Conservation (phyloP, 2,888 invertebrate genomes). For the Sarcophaga variegata region DNA sequence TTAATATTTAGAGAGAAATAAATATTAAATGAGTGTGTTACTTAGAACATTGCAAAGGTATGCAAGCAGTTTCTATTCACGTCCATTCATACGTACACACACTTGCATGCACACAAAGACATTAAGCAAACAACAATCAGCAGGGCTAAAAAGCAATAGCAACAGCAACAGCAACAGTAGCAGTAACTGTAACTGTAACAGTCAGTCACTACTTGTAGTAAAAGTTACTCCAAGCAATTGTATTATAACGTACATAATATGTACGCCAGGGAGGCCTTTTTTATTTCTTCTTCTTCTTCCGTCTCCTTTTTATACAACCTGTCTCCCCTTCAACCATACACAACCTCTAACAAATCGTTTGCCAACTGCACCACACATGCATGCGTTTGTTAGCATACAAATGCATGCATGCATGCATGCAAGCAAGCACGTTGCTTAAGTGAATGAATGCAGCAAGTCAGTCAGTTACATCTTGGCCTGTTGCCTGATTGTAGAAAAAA, state of each 20-base stretch:
- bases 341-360: neutral
- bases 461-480: slow-evolving; percentile 20
- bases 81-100: slow-evolving; percentile 70
- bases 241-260: neutral
- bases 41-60: slow-evolving; percentile 81
- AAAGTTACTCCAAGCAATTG: slow-evolving; percentile 57
- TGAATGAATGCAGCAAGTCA: slow-evolving; percentile 2
- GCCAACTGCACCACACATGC: neutral
- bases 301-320: neutral
- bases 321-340: neutral
- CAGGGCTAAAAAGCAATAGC: slow-evolving; percentile 25
- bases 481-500: slow-evolving; percentile 2
- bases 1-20: slow-evolving; percentile 82
- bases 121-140: slow-evolving; percentile 56
- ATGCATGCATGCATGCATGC: slow-evolving; percentile 4
- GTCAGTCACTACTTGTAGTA: slow-evolving; percentile 32
- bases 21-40: slow-evolving; percentile 82
- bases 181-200: neutral
- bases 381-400: neutral
- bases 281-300: neutral
- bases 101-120: slow-evolving; percentile 29
- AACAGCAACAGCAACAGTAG: neutral
- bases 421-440: neutral
- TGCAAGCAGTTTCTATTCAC: slow-evolving; percentile 70
- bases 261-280: slow-evolving; percentile 32